Evolutionary conservation across 2,797 vertebrate species (phyloP).

Genomic region (Chelidonichthys spinosus): DNA sequence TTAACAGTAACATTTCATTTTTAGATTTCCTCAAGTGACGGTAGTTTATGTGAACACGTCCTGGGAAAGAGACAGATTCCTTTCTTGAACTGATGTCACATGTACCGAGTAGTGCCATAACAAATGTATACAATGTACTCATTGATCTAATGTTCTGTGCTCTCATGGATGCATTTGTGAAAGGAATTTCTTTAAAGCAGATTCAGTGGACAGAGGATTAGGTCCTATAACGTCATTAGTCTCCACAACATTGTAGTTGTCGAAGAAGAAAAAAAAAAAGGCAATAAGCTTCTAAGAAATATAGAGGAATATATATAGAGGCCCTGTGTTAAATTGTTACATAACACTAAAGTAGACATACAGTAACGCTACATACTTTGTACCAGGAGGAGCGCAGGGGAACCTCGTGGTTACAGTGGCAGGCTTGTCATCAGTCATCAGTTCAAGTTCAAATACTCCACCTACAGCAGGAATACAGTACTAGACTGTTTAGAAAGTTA

Average conservation of each 20-base stretch:
- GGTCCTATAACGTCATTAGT: conserved; percentile 32
- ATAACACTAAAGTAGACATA: conserved; percentile 37
- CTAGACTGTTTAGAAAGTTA: conserved; percentile 4
- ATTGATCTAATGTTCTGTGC: conserved; percentile 39
- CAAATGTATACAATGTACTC: conserved; percentile 23
- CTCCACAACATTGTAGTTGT: conserved; percentile 22
- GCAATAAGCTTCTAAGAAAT: conserved; percentile 33
- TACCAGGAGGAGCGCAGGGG: neutral
- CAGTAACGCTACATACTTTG: conserved; percentile 18
- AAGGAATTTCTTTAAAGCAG: conserved; percentile 29
- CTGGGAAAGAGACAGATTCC: conserved; percentile 4
- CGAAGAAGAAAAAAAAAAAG: conserved; percentile 7
- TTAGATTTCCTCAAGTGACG: neutral
- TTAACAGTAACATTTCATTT: neutral
- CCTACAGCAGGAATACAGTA: neutral
- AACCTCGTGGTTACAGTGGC: neutral
- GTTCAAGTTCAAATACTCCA: conserved; percentile 8
- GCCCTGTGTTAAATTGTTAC: conserved; percentile 28
- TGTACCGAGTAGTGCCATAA: conserved; percentile 27
- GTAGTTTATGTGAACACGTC: neutral
- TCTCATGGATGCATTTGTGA: conserved; percentile 16
- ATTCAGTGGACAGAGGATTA: conserved; percentile 35
- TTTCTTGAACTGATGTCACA: conserved; percentile 48
- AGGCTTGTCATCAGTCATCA: conserved; percentile 12
- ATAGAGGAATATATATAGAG: neutral